Evolutionary conservation across 92 coral and sea anemone genomes (phyloP).

Genomic region (Blastomussa wellsi): DNA sequence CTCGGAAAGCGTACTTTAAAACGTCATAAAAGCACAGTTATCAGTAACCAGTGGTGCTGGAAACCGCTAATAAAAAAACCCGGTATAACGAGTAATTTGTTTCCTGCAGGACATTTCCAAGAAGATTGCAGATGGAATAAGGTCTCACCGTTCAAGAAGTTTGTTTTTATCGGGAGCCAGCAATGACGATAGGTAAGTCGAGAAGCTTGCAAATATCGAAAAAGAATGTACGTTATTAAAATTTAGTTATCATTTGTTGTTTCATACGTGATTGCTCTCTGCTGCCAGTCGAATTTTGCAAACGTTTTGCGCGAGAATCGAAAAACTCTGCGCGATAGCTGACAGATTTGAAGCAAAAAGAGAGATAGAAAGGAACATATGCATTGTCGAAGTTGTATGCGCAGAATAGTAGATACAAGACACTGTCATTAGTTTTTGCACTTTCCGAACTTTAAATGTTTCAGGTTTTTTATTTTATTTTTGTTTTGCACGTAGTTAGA

Average conservation of each 20-base stretch:
- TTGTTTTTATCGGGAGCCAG: constrained; percentile 31
- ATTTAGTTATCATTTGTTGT: background rate
- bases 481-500: too few species aligned
- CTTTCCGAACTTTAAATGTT: too few species aligned
- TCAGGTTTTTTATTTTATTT: too few species aligned
- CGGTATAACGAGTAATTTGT: background rate
- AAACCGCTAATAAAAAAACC: background rate
- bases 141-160: constrained; percentile 53
- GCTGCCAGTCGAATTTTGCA: background rate
- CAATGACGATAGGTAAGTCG: constrained; percentile 28
- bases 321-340: too few species aligned
- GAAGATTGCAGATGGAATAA: constrained; percentile 50
- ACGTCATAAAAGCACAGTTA: too few species aligned
- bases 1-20: background rate
- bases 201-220: background rate
- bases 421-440: too few species aligned
- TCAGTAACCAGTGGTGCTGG: background rate
- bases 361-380: background rate
- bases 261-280: background rate
- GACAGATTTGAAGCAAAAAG: background rate
- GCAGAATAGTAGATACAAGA: too few species aligned
- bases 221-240: background rate
- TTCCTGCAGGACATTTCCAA: constrained; percentile 51
- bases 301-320: too few species aligned
- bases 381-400: background rate